These are phyloP conservation scores for Trichonephila inaurata DNA, from an alignment of 1,140 invertebrate genomes.

Conservation along the genomic window DNA sequence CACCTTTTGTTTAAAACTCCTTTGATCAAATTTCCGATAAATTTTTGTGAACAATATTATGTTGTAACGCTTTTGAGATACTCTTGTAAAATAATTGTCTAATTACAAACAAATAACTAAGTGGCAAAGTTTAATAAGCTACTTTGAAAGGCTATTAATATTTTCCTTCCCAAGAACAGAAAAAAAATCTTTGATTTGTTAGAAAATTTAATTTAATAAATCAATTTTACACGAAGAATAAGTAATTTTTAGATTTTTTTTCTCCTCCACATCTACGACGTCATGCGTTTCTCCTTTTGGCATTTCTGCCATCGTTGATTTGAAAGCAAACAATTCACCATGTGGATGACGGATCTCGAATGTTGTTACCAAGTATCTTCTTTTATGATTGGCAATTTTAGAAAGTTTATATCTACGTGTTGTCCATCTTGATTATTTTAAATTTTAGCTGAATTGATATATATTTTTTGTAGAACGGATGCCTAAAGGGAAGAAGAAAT, in stretches of 20 bases:
- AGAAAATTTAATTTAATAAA: background rate
- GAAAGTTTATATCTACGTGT: conserved; percentile 76
- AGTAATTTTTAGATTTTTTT: background rate
- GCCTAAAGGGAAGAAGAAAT: conserved; percentile 80
- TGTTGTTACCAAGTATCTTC: conserved; percentile 44
- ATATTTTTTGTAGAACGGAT: conserved; percentile 78
- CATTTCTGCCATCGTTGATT: conserved; percentile 47
- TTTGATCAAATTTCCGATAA: too few species aligned
- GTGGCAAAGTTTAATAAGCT: too few species aligned
- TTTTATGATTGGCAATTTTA: conserved; percentile 74
- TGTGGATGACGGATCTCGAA: conserved; percentile 55
- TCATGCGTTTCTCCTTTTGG: conserved; percentile 1
- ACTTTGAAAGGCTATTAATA: too few species aligned
- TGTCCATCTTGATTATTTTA: conserved; percentile 77
- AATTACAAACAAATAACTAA: too few species aligned
- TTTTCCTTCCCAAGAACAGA: too few species aligned
- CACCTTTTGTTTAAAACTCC: too few species aligned
- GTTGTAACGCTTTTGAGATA: too few species aligned
- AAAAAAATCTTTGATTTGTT: background rate
- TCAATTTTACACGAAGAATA: background rate
- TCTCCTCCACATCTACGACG: background rate
- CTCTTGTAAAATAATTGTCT: too few species aligned
- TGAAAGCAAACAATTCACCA: conserved; percentile 67
- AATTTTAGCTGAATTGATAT: conserved; percentile 57
- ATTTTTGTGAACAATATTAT: too few species aligned